These are phyloP conservation scores for Exaiptasia diaphana DNA, from an alignment of 64 coral and sea anemone species.

Conservation along the genomic window DNA sequence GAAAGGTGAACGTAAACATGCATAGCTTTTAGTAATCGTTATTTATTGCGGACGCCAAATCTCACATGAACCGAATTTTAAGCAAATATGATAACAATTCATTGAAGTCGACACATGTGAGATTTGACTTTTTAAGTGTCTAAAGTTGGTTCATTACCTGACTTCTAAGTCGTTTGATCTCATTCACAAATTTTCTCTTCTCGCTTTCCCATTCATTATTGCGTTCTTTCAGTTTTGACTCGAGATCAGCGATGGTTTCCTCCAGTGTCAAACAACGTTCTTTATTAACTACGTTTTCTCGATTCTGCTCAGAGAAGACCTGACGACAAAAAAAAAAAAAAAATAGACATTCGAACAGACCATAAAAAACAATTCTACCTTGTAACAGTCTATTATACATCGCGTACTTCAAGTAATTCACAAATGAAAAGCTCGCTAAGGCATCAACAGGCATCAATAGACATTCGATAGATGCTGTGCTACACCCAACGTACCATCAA, in stretches of 20 bases:
- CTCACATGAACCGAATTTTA: too few species aligned
- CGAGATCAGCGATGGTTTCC: slow-evolving; percentile 77
- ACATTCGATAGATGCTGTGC: too few species aligned
- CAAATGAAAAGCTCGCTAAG: background rate
- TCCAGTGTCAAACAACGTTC: slow-evolving; percentile 61
- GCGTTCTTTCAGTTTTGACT: slow-evolving; percentile 70
- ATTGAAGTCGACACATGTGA: too few species aligned
- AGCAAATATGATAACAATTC: too few species aligned
- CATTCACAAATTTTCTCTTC: slow-evolving; percentile 80
- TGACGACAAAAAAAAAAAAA: background rate
- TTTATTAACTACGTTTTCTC: slow-evolving; percentile 60
- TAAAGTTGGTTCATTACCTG: too few species aligned
- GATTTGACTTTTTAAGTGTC: too few species aligned
- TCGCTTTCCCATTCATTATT: slow-evolving; percentile 83
- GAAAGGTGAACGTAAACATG: too few species aligned
- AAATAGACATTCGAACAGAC: too few species aligned
- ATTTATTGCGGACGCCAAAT: too few species aligned
- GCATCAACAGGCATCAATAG: too few species aligned
- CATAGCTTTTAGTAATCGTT: too few species aligned
- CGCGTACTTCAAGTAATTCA: background rate
- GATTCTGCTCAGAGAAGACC: slow-evolving; percentile 76
- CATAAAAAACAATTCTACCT: background rate
- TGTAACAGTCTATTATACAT: background rate
- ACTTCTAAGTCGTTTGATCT: slow-evolving; percentile 85
- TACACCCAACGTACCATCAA: too few species aligned